Conservation (phyloP, 1,140 invertebrate species). For the Pogonomyrmex californicus region DNA sequence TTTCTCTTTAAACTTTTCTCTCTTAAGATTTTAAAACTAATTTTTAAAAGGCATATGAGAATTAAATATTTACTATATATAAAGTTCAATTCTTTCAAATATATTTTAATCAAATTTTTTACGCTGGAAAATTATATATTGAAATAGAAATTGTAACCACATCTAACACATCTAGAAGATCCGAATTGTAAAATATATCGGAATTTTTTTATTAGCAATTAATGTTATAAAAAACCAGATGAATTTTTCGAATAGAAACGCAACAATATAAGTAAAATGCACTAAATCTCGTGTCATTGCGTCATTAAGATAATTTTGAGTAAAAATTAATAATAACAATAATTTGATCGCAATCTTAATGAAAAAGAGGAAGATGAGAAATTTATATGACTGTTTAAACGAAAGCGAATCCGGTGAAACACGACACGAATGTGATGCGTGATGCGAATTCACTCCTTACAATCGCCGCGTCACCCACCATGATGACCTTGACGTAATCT, state of each 20-base stretch:
- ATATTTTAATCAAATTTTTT: background rate
- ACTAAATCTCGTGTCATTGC: slow-evolving; percentile 15
- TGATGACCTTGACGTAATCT: slow-evolving; percentile 76
- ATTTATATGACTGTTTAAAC: slow-evolving; percentile 23
- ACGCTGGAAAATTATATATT: background rate
- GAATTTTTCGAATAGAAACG: slow-evolving; percentile 10
- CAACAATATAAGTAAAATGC: background rate
- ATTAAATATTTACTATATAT: background rate
- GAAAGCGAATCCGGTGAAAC: slow-evolving; percentile 59
- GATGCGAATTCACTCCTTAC: slow-evolving; percentile 56
- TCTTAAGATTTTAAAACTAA: background rate
- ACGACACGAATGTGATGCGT: slow-evolving; percentile 9
- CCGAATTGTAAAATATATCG: background rate
- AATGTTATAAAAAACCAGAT: background rate
- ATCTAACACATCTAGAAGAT: background rate
- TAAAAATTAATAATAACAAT: background rate
- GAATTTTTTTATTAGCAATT: background rate
- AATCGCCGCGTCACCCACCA: slow-evolving; percentile 62
- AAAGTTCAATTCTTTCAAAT: background rate
- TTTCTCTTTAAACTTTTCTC: background rate
- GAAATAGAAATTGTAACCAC: background rate
- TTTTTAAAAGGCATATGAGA: background rate
- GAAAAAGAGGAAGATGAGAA: slow-evolving; percentile 34
- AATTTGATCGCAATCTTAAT: slow-evolving; percentile 4
- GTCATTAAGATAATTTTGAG: slow-evolving; percentile 46